phyloP scores from a whole-genome alignment of 2,797 vertebrate species.

The Sebastes cheni region DNA sequence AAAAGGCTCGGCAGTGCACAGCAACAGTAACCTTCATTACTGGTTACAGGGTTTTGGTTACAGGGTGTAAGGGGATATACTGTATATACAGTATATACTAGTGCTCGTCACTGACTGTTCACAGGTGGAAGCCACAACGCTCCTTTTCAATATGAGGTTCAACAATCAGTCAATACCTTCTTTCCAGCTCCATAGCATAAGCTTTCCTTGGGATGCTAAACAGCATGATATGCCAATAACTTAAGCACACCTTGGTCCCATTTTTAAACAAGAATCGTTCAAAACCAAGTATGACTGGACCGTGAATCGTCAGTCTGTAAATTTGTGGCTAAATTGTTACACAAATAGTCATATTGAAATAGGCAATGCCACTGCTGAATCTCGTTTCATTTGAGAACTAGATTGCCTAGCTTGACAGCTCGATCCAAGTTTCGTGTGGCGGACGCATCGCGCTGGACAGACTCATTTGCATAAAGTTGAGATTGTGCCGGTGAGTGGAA shows the following conservation, averaged over 20 bases:
- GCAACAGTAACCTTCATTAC: background rate
- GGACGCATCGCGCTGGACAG: no score
- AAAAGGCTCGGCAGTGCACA: background rate
- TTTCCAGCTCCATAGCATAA: background rate
- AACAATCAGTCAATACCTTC: background rate
- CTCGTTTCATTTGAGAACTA: no score
- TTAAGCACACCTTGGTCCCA: background rate
- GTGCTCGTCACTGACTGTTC: background rate
- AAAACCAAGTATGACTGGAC: no score
- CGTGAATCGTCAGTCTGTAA: no score
- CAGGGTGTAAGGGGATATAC: no score
- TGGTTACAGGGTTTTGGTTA: background rate
- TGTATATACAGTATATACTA: background rate
- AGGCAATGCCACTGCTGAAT: no score
- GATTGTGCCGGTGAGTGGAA: no score
- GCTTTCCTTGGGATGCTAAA: background rate
- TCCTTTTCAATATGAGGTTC: background rate
- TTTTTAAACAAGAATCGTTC: background rate
- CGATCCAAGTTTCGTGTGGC: accelerated
- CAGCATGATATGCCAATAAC: background rate
- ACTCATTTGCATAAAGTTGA: no score
- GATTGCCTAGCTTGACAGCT: no score
- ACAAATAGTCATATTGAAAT: no score
- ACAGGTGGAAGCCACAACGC: background rate
- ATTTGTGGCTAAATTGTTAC: no score